Evolutionary conservation across 2,113 vertebrate species (phyloP).

Genomic region (Phalacrocorax pelagicus): DNA sequence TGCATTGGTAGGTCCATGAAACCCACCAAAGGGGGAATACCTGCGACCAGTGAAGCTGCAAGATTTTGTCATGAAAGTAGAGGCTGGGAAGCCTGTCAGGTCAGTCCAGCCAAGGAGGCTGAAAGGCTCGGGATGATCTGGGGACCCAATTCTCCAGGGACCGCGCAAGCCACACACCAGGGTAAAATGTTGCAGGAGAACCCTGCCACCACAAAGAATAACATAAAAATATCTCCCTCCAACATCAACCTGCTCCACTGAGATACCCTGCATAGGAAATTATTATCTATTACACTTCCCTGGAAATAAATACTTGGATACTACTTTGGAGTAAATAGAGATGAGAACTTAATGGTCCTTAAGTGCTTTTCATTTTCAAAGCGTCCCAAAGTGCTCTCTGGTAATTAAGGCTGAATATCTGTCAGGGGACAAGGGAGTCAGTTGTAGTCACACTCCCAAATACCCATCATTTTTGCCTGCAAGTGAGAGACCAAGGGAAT

Average conservation of each 20-base stretch:
- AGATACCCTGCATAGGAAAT: not conserved
- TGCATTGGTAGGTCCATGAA: not conserved
- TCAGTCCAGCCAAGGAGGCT: not conserved
- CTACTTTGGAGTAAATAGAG: not conserved
- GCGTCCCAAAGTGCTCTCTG: not conserved
- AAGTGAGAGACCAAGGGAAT: not conserved
- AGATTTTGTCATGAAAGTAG: fast-evolving
- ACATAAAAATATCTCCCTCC: not conserved
- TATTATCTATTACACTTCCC: not conserved
- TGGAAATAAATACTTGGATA: not conserved
- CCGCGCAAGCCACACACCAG: not conserved
- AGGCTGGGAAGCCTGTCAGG: not conserved
- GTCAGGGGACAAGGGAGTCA: not conserved
- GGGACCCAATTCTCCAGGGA: not conserved
- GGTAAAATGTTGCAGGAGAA: not conserved
- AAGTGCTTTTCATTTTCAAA: not conserved
- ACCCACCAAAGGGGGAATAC: not conserved
- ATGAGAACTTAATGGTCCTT: not conserved
- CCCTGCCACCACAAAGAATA: not conserved
- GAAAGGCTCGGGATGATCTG: not conserved
- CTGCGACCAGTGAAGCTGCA: not conserved
- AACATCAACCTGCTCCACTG: not conserved
- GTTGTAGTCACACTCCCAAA: not conserved
- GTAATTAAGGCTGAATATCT: not conserved
- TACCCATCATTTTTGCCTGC: not conserved